Base-by-base conservation (phyloP, 2,797 vertebrate species). In the Acomys russatus region DNA sequence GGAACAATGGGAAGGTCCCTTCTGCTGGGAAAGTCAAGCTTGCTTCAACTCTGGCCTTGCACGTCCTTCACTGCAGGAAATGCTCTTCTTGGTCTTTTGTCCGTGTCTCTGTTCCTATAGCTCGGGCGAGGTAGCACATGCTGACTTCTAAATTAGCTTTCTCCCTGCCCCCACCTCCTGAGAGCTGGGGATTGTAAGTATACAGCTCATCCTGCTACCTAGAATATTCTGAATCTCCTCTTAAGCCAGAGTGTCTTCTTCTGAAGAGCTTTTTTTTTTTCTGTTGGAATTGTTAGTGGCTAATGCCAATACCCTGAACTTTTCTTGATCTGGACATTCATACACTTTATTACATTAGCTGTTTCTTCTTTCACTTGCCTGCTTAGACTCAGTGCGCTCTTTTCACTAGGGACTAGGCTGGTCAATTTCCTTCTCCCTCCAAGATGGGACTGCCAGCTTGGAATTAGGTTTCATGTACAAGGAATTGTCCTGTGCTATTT, bases 401-500 rank as follows among this genome's bases (percentile, higher is more conserved):
- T 33, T 54, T 59, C 14, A 38, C 44, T 74, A 11, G 56, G 23
- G 14, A 56, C 30, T 73, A 8, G 9, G 0, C 17, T 61, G 9
- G 59, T 38, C 3, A 35, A 10, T 87, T 91, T 79, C 64, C 38
- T 54, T 30, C 49, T 8, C n/a, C 61, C 8, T 79, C 4, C 63
- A 38, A 2, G n/a, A 84, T 44, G 83, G 30, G 90, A 56, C 17
- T 74, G 28, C 44, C 61, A 91, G 4, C 22, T 95, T 73, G 84
- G 80, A 96, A 77, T 73, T 88, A 86, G 28, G 8, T 35, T 64
- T 63, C 25, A 66, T 23, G 22, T 9, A 44, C 11, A 18, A 61
- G 2, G 91, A 87, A 93, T 93, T 77, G 33, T 64, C 35, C 38
- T 74, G 59, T 63, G 79, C 18, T 94, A 71, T 51, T 94, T 88